Evolutionary conservation across 2,113 vertebrate genomes (phyloP), one percentile per base, ranked within the genome.

Genomic region (Oryzias javanicus): DNA sequence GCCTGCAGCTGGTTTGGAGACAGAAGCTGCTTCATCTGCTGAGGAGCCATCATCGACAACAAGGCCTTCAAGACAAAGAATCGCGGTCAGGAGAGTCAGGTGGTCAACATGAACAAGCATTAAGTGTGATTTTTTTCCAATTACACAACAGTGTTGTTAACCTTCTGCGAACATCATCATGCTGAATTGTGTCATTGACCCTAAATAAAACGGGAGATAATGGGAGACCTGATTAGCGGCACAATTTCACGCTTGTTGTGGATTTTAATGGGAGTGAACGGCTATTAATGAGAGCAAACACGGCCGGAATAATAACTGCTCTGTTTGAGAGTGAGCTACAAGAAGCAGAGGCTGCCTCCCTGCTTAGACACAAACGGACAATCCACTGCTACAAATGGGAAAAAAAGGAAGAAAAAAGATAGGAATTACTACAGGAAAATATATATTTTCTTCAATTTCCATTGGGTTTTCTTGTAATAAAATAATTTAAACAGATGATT

Each of bases 31-130:
- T 96, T 94, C 92, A 94, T 92, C 82, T 95, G 95, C 89, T 94
- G 95, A 73, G 94, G 94, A 82, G 93, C 93, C 94, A 96, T 96
- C 94, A 95, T 95, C 76, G 95, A 93, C 91, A 95, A 90, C 46
- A 94, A 93, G 76, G 95, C 91, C 95, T 98, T 78, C 57, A 53
- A 42, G 59, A 77, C 17, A 14, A 64, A 18, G 64, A 54, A 27
- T 4, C 60, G 63, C 57, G 51, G 18, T 1, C 48, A 35, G 41
- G 41, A 29, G 74, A 54, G 72, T 73, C 78, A 71, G 48, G 64
- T 66, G 76, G 74, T 72, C 53, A 86, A 82, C 70, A 74, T 60
- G 79, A 78, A 84, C 73, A 61, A 66, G 48, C 76, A 20, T 62
- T 35, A 4, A 53, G 79, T 52, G 49, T 55, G 54, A 69, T 60